Evolutionary conservation across 23 tunicate genomes (phyloP).

Genomic region (Trididemnum nubilum): DNA sequence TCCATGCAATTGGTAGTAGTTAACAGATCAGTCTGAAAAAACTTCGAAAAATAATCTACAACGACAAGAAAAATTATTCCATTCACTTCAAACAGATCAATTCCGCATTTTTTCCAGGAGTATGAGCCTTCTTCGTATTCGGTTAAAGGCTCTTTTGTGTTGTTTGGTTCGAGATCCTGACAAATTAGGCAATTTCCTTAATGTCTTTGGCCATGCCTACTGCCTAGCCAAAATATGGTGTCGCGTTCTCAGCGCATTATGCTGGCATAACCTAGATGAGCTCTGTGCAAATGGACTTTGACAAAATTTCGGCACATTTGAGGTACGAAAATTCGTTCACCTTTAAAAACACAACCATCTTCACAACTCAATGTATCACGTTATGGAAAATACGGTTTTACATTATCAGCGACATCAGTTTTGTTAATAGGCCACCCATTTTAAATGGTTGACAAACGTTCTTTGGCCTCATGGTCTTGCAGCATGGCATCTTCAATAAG

Average conservation of each 20-base stretch:
- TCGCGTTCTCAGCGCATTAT: constrained; percentile 7
- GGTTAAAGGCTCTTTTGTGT: not conserved
- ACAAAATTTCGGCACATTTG: not conserved
- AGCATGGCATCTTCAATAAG: not conserved
- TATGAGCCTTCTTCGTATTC: not conserved
- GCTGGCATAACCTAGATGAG: constrained; percentile 13
- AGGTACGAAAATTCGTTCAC: not conserved
- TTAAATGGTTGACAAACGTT: not conserved
- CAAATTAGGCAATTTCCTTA: not conserved
- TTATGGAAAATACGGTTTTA: not conserved
- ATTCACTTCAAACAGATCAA: not conserved
- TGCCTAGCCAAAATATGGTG: not conserved
- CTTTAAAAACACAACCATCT: not conserved
- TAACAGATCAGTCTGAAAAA: not conserved
- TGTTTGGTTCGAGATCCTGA: not conserved
- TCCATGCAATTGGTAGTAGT: not conserved
- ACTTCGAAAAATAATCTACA: not conserved
- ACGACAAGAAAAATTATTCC: not conserved
- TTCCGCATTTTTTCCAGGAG: not conserved
- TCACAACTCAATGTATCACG: not conserved
- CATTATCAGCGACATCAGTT: not conserved
- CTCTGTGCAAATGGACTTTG: not conserved
- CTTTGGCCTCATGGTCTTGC: not conserved
- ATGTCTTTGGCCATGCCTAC: not conserved
- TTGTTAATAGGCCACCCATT: constrained; percentile 6